These are phyloP conservation scores for Axea sp. DNA, from an alignment of 2,888 invertebrate genomes.

Conservation along the genomic window DNA sequence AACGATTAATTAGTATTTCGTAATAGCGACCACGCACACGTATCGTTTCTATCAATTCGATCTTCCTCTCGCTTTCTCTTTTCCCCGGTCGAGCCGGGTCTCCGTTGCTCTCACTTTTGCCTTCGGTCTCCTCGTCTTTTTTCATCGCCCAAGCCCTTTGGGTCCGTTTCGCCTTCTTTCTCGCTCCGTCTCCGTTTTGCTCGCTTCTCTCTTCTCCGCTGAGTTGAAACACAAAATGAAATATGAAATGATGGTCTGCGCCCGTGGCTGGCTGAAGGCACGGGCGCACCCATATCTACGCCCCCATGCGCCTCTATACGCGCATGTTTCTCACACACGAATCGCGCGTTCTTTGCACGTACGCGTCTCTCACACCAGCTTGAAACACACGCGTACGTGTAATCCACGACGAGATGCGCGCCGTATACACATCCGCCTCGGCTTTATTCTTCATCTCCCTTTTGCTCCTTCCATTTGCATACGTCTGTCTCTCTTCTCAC, in stretches of 20 bases:
- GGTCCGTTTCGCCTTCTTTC: slow-evolving; percentile 38
- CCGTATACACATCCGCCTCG: slow-evolving; percentile 71
- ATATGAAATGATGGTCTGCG: slow-evolving; percentile 79
- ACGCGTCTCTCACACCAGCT: slow-evolving; percentile 16
- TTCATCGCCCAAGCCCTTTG: slow-evolving; percentile 66
- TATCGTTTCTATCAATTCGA: slow-evolving; percentile 52
- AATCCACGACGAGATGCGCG: slow-evolving; percentile 58
- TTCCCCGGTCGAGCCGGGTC: slow-evolving; percentile 26
- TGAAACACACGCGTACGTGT: slow-evolving; percentile 35
- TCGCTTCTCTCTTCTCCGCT: slow-evolving; percentile 60
- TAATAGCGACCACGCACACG: slow-evolving; percentile 53
- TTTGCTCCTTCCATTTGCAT: slow-evolving; percentile 45
- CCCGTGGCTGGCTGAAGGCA: slow-evolving; percentile 77
- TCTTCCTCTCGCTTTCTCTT: slow-evolving; percentile 56
- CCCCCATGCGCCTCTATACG: slow-evolving; percentile 74
- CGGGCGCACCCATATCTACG: slow-evolving; percentile 80
- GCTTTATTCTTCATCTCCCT: slow-evolving; percentile 66
- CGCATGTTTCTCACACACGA: slow-evolving; percentile 50
- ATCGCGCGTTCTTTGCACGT: slow-evolving; percentile 28
- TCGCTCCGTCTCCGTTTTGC: slow-evolving; percentile 34
- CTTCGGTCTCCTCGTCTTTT: slow-evolving; percentile 32
- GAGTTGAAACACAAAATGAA: slow-evolving; percentile 78
- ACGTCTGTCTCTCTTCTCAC: neutral
- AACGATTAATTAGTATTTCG: slow-evolving; percentile 57
- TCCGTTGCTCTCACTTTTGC: slow-evolving; percentile 40